Evolutionary conservation across 2,797 vertebrate species (phyloP).

Genomic region (Chelmon rostratus): DNA sequence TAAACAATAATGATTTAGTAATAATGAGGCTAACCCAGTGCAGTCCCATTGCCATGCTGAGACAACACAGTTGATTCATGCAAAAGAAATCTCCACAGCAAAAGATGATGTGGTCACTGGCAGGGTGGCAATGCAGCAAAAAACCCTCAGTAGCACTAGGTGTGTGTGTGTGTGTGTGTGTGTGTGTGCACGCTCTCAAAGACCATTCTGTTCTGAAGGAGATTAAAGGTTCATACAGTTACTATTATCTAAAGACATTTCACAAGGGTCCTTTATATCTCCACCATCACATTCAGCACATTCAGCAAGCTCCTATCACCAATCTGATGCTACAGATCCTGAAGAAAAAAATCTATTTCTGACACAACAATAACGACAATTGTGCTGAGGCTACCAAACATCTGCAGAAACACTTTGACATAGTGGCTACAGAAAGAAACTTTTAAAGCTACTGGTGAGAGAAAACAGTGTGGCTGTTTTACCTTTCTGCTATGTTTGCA

Average conservation of each 20-base stretch:
- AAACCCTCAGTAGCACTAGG: conserved; percentile 6
- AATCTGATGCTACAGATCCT: conserved; percentile 14
- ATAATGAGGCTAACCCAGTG: conserved; percentile 38
- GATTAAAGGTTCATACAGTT: conserved; percentile 58
- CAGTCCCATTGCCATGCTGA: conserved; percentile 1
- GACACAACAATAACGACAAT: not conserved
- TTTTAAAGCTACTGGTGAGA: not conserved
- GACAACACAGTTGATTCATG: conserved; percentile 29
- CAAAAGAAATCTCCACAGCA: conserved; percentile 41
- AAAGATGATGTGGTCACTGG: conserved; percentile 11
- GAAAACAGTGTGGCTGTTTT: conserved; percentile 1
- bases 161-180: conserved; percentile 5
- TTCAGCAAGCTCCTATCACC: conserved; percentile 18
- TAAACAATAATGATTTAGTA: conserved; percentile 58
- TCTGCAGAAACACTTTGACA: not conserved
- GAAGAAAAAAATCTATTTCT: conserved; percentile 2
- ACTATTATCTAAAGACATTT: conserved; percentile 54
- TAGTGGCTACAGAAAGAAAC: not conserved
- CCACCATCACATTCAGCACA: conserved; percentile 32
- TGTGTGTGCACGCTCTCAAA: conserved; percentile 36
- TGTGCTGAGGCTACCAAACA: not conserved
- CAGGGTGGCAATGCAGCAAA: not conserved
- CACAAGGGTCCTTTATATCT: conserved; percentile 39
- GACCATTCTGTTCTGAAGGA: conserved; percentile 28
- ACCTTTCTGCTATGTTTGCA: not conserved